phyloP scores from a whole-genome alignment of 2,113 vertebrate species.

The Poeciliopsis prolifica region DNA sequence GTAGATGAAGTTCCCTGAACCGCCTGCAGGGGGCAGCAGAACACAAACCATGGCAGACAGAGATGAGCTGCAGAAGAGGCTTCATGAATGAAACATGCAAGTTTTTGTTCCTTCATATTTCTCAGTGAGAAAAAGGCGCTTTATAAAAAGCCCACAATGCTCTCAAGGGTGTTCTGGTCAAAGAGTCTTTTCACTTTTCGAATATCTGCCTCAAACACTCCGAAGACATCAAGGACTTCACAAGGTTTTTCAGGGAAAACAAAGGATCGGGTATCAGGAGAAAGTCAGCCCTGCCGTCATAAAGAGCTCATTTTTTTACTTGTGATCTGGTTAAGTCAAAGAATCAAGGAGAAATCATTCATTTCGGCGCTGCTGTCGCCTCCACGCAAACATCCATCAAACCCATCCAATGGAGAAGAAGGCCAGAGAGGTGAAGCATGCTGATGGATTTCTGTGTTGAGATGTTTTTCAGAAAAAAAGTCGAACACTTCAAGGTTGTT shows the following conservation, averaged over 20 bases:
- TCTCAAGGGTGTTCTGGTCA: not conserved
- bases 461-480: not conserved
- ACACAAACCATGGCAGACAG: constrained; percentile 3
- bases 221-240: constrained; percentile 15
- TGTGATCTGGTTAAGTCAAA: constrained; percentile 51
- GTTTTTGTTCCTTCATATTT: not conserved
- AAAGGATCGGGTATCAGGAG: constrained; percentile 2
- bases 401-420: constrained; percentile 24
- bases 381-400: constrained; percentile 49
- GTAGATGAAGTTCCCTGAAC: constrained; percentile 91
- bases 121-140: not conserved
- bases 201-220: not conserved
- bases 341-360: constrained; percentile 60
- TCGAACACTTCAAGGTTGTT: constrained; percentile 5
- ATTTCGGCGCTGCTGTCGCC: constrained; percentile 16
- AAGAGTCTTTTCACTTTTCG: not conserved
- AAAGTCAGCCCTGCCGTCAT: constrained; percentile 3
- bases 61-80: not conserved
- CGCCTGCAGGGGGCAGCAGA: constrained; percentile 77
- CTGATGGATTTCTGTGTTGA: constrained; percentile 13
- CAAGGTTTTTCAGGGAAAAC: constrained; percentile 14
- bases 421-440: constrained; percentile 1
- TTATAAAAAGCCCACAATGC: not conserved
- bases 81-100: not conserved
- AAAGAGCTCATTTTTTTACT: constrained; percentile 43